Evolutionary conservation across 1,140 invertebrate genomes (phyloP).

Genomic region (Drosophila miranda): DNA sequence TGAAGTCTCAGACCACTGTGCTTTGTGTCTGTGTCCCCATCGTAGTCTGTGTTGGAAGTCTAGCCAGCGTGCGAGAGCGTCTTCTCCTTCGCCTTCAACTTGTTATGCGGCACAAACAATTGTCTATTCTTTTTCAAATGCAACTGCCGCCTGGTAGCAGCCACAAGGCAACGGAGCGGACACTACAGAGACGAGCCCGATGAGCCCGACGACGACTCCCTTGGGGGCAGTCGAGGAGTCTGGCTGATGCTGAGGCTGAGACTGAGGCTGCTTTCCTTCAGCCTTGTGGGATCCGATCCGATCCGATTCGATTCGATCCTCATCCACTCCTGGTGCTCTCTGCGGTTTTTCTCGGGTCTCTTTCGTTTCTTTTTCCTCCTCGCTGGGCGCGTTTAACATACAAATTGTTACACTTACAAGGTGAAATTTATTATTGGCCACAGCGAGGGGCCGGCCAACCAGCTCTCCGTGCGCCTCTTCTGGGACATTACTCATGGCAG

Average conservation of each 20-base stretch:
- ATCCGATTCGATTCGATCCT: constrained; percentile 38
- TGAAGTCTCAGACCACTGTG: constrained; percentile 21
- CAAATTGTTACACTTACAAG: constrained; percentile 82
- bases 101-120: constrained; percentile 76
- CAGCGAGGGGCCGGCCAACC: constrained; percentile 29
- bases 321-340: constrained; percentile 28
- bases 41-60: constrained; percentile 19
- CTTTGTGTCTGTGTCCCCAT: constrained; percentile 32
- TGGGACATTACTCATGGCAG: constrained; percentile 46
- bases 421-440: constrained; percentile 76
- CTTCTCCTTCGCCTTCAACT: constrained; percentile 64
- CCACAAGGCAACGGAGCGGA: constrained; percentile 12
- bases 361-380: constrained; percentile 22
- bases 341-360: constrained; percentile 1
- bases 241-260: constrained; percentile 3
- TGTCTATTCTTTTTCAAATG: constrained; percentile 77
- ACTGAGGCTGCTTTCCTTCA: constrained; percentile 23
- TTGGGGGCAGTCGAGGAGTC: constrained; percentile 53
- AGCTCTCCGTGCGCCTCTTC: constrained; percentile 34
- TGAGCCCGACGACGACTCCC: constrained; percentile 49
- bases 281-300: constrained; percentile 49
- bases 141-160: constrained; percentile 59
- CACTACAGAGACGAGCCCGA: constrained; percentile 23
- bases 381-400: constrained; percentile 75
- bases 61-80: constrained; percentile 39